Conservation (phyloP, 2,113 vertebrate genomes). For the Struthidea cinerea region DNA sequence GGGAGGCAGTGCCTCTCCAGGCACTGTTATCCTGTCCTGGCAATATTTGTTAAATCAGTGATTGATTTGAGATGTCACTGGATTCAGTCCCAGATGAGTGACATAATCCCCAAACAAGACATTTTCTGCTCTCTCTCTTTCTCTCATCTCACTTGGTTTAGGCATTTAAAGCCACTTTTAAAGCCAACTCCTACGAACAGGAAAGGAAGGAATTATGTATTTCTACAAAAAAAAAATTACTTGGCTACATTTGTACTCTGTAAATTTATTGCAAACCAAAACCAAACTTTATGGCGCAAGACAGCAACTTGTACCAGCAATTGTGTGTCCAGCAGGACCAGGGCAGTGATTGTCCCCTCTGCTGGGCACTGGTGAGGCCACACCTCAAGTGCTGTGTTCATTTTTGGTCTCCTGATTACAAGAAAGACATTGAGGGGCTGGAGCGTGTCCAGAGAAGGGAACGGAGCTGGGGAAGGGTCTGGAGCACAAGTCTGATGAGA, state of each 20-base stretch:
- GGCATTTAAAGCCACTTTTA: neutral
- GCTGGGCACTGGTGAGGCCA: neutral
- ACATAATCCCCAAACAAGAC: neutral
- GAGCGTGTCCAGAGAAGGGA: rapidly evolving
- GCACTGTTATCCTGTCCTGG: neutral
- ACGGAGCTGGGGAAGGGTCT: rapidly evolving
- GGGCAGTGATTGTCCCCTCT: neutral
- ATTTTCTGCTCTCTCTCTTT: neutral
- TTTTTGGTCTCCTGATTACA: neutral
- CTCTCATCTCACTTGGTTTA: neutral
- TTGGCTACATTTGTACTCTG: neutral
- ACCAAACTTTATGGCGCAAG: neutral
- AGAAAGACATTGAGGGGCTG: neutral
- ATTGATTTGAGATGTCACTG: neutral
- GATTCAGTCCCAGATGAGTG: neutral
- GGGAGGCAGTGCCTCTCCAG: neutral
- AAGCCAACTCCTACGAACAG: neutral
- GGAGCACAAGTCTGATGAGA: neutral
- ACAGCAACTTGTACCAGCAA: neutral
- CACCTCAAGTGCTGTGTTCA: neutral
- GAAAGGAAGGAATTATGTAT: neutral
- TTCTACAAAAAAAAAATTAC: neutral
- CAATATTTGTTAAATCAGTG: neutral
- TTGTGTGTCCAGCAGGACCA: neutral
- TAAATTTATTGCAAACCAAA: neutral